These are phyloP conservation scores for Epistrophe eligans DNA, from an alignment of 2,888 invertebrate species.

Conservation along the genomic window DNA sequence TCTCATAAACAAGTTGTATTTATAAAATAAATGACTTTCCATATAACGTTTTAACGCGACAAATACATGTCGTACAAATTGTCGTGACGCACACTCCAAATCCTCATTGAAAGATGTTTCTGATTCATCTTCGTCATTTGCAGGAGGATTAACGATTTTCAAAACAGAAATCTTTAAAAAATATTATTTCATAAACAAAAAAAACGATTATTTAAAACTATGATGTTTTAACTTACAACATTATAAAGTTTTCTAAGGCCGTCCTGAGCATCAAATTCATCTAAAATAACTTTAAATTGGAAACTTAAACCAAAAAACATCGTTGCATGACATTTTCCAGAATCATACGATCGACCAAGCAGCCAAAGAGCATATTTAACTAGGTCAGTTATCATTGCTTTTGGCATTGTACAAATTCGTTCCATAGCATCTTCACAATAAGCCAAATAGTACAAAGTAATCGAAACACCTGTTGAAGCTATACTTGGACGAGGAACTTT, in stretches of 20 bases:
- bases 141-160: slow-evolving; percentile 89
- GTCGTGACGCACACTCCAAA: slow-evolving; percentile 94
- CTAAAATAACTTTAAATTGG: slow-evolving; percentile 95
- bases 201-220: not conserved
- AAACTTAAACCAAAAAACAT: slow-evolving; percentile 99
- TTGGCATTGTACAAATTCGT: slow-evolving; percentile 93
- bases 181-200: not conserved
- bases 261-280: slow-evolving; percentile 96
- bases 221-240: slow-evolving; percentile 85
- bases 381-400: slow-evolving; percentile 90
- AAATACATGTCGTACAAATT: slow-evolving; percentile 95
- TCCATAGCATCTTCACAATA: slow-evolving; percentile 99
- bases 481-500: slow-evolving; percentile 97
- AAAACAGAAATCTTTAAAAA: slow-evolving; percentile 90
- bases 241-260: slow-evolving; percentile 97
- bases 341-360: slow-evolving; percentile 97
- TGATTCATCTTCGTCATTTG: slow-evolving; percentile 86
- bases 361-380: slow-evolving; percentile 97
- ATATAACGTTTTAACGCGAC: slow-evolving; percentile 95
- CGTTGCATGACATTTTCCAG: slow-evolving; percentile 98
- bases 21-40: slow-evolving; percentile 93
- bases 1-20: slow-evolving; percentile 89
- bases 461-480: slow-evolving; percentile 96
- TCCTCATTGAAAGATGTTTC: slow-evolving; percentile 89
- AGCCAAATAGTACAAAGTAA: slow-evolving; percentile 97